These are phyloP conservation scores for Aix galericulata DNA, from an alignment of 2,113 vertebrate species.

Conservation along the genomic window DNA sequence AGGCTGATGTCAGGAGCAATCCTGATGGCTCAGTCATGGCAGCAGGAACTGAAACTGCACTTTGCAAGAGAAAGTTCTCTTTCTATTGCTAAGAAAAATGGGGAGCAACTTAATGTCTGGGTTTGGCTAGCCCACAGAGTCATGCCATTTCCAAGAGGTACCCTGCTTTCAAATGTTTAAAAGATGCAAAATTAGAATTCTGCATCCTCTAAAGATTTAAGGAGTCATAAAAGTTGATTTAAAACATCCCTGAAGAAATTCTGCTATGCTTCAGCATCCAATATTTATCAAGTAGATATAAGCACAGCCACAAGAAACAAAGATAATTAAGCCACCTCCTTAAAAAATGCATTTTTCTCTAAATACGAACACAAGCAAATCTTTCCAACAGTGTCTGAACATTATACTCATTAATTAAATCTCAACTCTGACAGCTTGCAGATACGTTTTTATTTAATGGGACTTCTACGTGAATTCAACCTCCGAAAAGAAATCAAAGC, in stretches of 20 bases:
- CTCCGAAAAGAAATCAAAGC: neutral
- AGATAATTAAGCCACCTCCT: neutral
- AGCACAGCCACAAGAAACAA: neutral
- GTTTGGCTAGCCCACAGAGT: neutral
- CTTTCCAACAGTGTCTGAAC: neutral
- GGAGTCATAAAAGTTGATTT: neutral
- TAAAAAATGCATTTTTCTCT: neutral
- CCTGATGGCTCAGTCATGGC: neutral
- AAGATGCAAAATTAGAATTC: neutral
- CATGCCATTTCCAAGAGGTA: neutral
- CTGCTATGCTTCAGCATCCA: neutral
- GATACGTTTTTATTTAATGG: constrained; percentile 23
- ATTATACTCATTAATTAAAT: neutral
- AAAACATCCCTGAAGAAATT: neutral
- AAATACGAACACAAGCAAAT: neutral
- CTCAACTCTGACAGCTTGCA: neutral
- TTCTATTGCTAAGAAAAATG: neutral
- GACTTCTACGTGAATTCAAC: neutral
- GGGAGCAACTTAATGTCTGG: neutral
- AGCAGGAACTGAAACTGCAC: neutral
- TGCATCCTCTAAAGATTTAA: neutral
- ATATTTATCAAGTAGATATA: neutral
- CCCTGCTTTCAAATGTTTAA: neutral
- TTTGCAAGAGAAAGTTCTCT: neutral
- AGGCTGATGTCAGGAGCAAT: neutral